Base-by-base conservation (phyloP, 2,113 vertebrate genomes). In the Laticauda colubrina region DNA sequence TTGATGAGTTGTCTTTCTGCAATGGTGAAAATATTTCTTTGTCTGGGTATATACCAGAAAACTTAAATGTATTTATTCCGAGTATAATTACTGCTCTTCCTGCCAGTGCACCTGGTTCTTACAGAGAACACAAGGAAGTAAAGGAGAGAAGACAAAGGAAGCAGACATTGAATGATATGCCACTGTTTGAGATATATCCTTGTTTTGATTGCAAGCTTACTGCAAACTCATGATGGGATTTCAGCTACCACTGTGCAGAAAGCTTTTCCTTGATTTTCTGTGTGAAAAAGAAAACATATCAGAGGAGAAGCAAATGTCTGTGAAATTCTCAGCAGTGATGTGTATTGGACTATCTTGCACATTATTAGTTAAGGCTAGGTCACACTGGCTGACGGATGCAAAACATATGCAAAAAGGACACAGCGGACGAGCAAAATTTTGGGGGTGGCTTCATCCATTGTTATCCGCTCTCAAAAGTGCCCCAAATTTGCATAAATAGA, bases 1-100 rank as follows among this genome's bases (percentile, higher is more conserved):
- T 94, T 94, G 92, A 88, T 91, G 93, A 91, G 85, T 93, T 94
- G 48, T 2, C 0, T 91, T 96, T 95, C 51, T 85, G 69, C 53
- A 91, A 43, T 55, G 53, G 24, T 85, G 34, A 34, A 24, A 24
- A 55, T 56, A 23, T 56, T 56, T 91, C 26, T 53, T 55, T 39
- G 26, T 4, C 53, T 56, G 43, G 11, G 43, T 75, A 85, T 43
- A 24, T 39, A 14, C 21, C 59, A 91, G 20, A 55, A n/a, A 85
- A 91, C 18, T 20, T 21, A 54, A 88, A 88, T 29, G 11, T 9
- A 39, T 26, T 34, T 39, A 51, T 48, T 61, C 5, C 8, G n/a
- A 23, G 26, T 61, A 39, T 64, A 20, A 57, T 34, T 43, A 18
- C 14, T 53, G 26, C 9, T 20, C 15, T 57, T 14, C 45, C 23